Evolutionary conservation across 2,797 vertebrate species (phyloP).

Genomic region (Antrozous pallidus): DNA sequence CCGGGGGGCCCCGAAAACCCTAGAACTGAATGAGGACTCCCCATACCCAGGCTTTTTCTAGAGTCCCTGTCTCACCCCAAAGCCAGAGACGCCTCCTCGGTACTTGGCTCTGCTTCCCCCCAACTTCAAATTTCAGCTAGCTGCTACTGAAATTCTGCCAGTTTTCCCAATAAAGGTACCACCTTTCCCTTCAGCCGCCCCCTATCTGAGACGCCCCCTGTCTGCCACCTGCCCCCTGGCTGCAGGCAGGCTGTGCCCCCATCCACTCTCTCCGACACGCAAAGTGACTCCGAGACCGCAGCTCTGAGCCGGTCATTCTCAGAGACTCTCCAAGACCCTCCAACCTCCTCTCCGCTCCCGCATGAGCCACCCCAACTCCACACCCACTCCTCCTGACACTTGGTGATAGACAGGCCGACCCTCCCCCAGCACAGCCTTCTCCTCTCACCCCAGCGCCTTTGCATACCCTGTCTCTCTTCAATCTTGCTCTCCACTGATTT

Average conservation of each 20-base stretch:
- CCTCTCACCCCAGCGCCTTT: not conserved
- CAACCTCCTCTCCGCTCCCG: not conserved
- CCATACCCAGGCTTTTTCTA: not conserved
- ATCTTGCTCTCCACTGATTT: not conserved
- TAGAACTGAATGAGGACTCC: rapidly evolving
- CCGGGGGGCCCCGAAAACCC: not conserved
- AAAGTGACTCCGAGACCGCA: not conserved
- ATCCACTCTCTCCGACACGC: not conserved
- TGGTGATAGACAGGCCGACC: not conserved
- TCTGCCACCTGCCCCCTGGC: not conserved
- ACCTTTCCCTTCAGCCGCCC: not conserved
- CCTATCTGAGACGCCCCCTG: rapidly evolving
- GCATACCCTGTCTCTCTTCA: not conserved
- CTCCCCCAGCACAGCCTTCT: not conserved
- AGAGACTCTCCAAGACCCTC: not conserved
- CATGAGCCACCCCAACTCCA: rapidly evolving
- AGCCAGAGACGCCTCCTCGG: too few relatives aligned
- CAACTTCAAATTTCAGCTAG: not conserved
- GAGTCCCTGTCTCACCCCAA: not conserved
- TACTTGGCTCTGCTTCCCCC: too few relatives aligned
- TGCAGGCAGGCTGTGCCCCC: rapidly evolving
- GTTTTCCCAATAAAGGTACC: not conserved
- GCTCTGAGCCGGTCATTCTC: not conserved
- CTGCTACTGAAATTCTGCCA: rapidly evolving
- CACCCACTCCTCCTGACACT: rapidly evolving